These are phyloP conservation scores for Notolepis coatsorum DNA, from an alignment of 2,797 vertebrate genomes.

Conservation along the genomic window DNA sequence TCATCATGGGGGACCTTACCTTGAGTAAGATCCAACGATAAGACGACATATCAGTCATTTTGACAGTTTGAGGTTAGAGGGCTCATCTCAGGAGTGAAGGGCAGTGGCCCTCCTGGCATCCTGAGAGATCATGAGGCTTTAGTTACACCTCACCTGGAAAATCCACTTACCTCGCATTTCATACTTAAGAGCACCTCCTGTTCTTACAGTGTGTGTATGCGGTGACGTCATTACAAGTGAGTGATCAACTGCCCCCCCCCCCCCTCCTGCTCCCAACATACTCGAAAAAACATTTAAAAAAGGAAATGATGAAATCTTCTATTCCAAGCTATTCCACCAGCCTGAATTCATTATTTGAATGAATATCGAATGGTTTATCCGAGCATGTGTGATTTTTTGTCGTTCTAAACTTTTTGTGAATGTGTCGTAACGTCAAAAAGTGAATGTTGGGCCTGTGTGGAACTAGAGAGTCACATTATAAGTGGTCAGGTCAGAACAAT, in stretches of 20 bases:
- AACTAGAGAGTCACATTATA: neutral
- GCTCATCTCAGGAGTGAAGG: conserved; percentile 73
- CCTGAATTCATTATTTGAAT: neutral
- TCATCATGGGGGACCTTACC: conserved; percentile 66
- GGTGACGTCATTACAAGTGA: too few species aligned
- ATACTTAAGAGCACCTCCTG: conserved; percentile 26
- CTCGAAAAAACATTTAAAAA: neutral
- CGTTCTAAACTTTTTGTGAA: too few species aligned
- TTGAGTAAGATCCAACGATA: conserved; percentile 59
- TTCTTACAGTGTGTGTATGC: too few species aligned
- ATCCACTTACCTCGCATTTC: conserved; percentile 46
- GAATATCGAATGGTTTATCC: neutral
- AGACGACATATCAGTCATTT: conserved; percentile 64
- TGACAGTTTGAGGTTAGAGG: conserved; percentile 72
- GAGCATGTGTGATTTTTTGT: too few species aligned
- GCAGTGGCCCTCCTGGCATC: conserved; percentile 57
- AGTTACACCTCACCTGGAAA: conserved; percentile 67
- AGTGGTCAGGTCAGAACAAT: conserved; percentile 7
- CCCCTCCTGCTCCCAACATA: neutral
- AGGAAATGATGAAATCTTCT: neutral
- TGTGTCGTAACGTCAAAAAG: too few species aligned
- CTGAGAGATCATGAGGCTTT: conserved; percentile 58
- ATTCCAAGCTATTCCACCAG: neutral
- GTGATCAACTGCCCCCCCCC: neutral
- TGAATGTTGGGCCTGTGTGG: neutral